Evolutionary conservation across 2,888 invertebrate species (phyloP), one percentile per base, ranked within the genome.

Genomic region (Drosophila longiperda): DNA sequence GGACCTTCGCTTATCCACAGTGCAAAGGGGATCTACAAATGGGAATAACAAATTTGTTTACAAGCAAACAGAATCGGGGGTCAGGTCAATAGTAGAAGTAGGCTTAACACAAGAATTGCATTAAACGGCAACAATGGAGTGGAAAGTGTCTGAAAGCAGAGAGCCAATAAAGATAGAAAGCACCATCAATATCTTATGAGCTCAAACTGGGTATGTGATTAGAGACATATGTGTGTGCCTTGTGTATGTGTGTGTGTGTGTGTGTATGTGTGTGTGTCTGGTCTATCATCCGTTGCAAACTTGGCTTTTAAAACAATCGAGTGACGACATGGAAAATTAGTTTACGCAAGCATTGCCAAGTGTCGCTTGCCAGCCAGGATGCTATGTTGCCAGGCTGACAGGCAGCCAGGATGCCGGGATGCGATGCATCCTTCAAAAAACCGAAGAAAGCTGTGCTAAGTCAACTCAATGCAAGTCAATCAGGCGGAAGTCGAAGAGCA

Each of bases 281-380:
- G 23, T 67, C 40, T 73, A 78, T 78, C 75, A 82, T 78, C 63
- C 67, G 66, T 38, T 38, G 38, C 26, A 74, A 68, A 69, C 59
- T 79, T 83, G 89, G 89, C 89, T 87, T 83, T 88, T 86, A 86
- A 90, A 90, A 88, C 87, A 89, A 89, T 88, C 90, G 82, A 88
- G 88, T 89, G 88, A 82, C 88, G 88, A 89, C 90, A 90, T 78
- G 90, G 90, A 88, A 88, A 90, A 88, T 88, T 90, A 88, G 87
- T 88, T 88, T 88, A 90, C 89, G 90, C 86, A 85, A 73, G 75
- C 75, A 83, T 58, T 89, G 85, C 82, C 90, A 87, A 87, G 72
- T 72, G 78, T 63, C 60, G 58, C 29, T 45, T 58, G 75, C 62
- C 67, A 68, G 63, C 29, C 75, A 64, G 66, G 73, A 72, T 55